Evolutionary conservation across 2,113 vertebrate genomes (phyloP), one percentile per base, ranked within the genome.

Genomic region (rat (Rattus norvegicus)): DNA sequence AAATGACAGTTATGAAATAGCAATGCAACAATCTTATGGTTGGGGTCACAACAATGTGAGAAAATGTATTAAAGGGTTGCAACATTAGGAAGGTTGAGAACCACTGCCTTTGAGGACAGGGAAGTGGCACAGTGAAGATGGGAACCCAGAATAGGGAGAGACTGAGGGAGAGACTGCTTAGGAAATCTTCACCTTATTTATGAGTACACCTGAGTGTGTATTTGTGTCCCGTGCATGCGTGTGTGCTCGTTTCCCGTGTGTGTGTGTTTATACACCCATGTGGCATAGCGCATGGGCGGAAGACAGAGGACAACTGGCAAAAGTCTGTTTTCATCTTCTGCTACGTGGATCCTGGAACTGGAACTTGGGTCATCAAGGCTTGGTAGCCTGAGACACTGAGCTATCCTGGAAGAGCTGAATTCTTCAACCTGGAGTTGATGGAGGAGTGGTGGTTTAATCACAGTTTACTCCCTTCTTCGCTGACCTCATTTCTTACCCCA

Each of bases 171-270:
- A n/a, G n/a, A n/a, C 56, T 86, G 43, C 11, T 86, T 47, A 33
- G 5, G 49, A 69, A 36, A 7, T 4, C 17, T 36, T 49, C 20
- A 39, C 24, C 33, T 86, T 33, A 67, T 36, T 49, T 33, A 86
- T 49, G 22, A 49, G 49, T 26, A 8, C 56, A 5, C 14, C 1
- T n/a, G 33, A 3, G 5, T n/a, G 36, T 61, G 36, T 39, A 13
- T 1, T 17, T 39, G 36, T n/a, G n/a, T 61, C 2, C 11, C 6
- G 0, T 10, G 52, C 10, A 19, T 20, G 43, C 43, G 43, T 43
- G 43, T 43, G 36, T 39, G 12, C 1, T 17, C 28, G 36, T n/a
- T 22, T 61, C 2, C 11, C 6, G 0, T 10, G 52, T 5, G 9
- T 20, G 19, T 2, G 0, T 2, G 14, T 84, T 14, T n/a, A 83